These are phyloP conservation scores for Drosophila navojoa DNA, from an alignment of 1,140 invertebrate species.

Conservation along the genomic window DNA sequence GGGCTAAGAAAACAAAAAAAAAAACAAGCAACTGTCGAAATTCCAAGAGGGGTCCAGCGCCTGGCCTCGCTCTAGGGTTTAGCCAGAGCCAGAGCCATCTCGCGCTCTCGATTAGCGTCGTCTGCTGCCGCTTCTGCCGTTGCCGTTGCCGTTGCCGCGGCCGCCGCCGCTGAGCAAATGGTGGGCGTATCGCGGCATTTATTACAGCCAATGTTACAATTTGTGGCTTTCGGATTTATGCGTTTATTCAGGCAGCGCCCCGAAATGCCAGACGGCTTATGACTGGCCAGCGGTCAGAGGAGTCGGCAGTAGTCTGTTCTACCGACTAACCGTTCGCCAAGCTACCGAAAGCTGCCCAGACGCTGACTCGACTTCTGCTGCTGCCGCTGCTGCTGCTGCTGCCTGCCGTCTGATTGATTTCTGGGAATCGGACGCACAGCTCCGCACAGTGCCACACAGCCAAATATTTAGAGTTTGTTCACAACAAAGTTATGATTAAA, in stretches of 20 bases:
- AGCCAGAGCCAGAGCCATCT: not conserved
- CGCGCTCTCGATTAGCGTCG: conserved; percentile 66
- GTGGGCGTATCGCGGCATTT: conserved; percentile 83
- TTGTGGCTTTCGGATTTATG: conserved; percentile 81
- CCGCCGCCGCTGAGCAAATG: conserved; percentile 64
- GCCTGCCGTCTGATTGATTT: conserved; percentile 75
- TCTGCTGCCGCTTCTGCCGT: conserved; percentile 34
- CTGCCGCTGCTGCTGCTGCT: conserved; percentile 18
- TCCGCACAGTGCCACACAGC: conserved; percentile 45
- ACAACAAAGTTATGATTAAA: conserved; percentile 81
- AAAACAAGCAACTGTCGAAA: conserved; percentile 64
- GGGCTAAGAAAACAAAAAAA: conserved; percentile 51
- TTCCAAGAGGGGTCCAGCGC: conserved; percentile 61
- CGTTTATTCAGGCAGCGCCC: conserved; percentile 73
- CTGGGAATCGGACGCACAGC: conserved; percentile 62
- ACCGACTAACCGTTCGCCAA: conserved; percentile 49
- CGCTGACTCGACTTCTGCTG: conserved; percentile 18
- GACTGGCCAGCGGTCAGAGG: conserved; percentile 44
- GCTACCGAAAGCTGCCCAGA: conserved; percentile 60
- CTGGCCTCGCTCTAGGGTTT: not conserved
- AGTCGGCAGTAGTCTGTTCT: not conserved
- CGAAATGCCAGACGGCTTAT: conserved; percentile 65
- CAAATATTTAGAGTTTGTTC: conserved; percentile 43
- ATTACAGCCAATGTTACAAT: conserved; percentile 84
- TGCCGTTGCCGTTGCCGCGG: conserved; percentile 33